Base-by-base conservation (phyloP, 2,888 invertebrate species). In the Coecobrya sp. region DNA sequence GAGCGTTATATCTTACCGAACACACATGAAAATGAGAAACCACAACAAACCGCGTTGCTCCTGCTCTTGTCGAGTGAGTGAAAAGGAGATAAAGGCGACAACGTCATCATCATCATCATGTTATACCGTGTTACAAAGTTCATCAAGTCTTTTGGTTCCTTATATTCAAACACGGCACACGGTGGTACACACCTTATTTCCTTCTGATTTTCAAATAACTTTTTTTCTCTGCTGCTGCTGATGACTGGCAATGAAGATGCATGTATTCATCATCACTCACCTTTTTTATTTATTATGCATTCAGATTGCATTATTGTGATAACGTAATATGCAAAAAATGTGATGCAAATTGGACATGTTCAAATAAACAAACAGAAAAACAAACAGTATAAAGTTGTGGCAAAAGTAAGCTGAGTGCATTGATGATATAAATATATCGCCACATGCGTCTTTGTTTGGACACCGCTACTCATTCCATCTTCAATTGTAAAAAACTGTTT, bases 241-340 rank as follows among this genome's bases (percentile, higher is more conserved):
- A 7, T 55, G 45, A 62, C 1, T 82, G 59, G 3, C 59, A 42
- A 7, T 55, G 45, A 62, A 65, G 65, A 45, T 55, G n/a, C 19
- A 30, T 55, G n/a, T 16, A 55, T 55, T 49, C 49, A 52, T 70
- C 45, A 68, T 68, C 52, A 68, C 49, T 0, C 30, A 22, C 59
- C 36, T 36, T 36, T 42, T 27, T 22, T 25, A 49, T 73, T 76
- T 73, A 73, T 73, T 86, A 73, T 76, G 87, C 87, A 87, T 79
- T 87, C 87, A 81, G 88, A 88, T 88, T 81, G 88, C 81, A 88
- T 65, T 88, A 65, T 30, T 25, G 81, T 81, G 88, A 88, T 88
- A 88, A 88, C 88, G 52, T 88, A 81, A 88, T 81, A 65, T 36
- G 81, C 45, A 45, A 73, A 52, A 88, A 88, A 88, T 88, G 36